Percentiles rank a stretch among this genome's conserved stretches.
phyloP scores from a whole-genome alignment of 2,113 vertebrate genomes.

The Tachuris rubrigastra region DNA sequence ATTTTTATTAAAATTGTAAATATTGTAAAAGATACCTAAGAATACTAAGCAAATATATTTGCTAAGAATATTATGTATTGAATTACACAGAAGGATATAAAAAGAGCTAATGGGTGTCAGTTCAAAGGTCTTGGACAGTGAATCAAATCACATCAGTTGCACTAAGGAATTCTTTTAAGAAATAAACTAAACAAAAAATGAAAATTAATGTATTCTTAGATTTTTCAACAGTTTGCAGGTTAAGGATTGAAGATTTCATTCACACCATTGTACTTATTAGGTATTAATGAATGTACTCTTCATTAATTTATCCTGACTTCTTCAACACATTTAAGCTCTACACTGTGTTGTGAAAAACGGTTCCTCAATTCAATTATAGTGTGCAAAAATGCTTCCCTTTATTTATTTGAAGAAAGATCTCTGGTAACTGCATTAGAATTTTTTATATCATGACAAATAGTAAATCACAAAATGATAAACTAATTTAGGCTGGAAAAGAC shows the following conservation, averaged over 20 bases:
- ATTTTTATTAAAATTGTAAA: background rate
- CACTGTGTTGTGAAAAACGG: background rate
- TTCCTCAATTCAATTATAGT: background rate
- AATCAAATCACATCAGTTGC: rapidly evolving
- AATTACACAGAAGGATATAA: background rate
- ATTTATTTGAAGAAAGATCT: background rate
- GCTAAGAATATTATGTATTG: background rate
- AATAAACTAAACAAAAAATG: background rate
- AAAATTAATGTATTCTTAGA: background rate
- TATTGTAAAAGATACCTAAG: background rate
- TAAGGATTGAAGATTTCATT: background rate
- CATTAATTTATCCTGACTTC: background rate
- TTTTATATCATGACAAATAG: background rate
- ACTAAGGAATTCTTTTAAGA: background rate
- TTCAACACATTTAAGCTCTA: rapidly evolving
- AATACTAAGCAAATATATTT: background rate
- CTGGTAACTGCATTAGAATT: background rate
- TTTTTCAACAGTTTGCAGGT: background rate
- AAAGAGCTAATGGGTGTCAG: background rate
- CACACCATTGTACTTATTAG: background rate
- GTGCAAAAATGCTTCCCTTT: background rate
- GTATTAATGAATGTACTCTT: background rate
- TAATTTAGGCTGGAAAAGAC: background rate
- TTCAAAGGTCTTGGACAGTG: background rate
- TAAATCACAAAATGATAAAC: background rate